phyloP scores from a whole-genome alignment of 2,797 vertebrate species.

The Serranus cabrilla region DNA sequence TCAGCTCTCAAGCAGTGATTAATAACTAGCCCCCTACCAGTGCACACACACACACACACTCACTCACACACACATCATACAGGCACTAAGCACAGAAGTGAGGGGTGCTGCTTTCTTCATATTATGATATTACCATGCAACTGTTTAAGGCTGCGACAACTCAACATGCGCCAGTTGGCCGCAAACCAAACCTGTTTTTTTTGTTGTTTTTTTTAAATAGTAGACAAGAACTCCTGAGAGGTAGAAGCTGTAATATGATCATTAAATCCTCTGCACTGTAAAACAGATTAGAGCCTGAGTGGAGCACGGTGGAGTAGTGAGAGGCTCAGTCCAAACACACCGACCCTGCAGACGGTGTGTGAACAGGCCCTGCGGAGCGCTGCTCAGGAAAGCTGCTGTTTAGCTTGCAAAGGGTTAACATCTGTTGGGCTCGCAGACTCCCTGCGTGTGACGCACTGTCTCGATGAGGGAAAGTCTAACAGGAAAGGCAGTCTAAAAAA shows the following conservation, averaged over 20 bases:
- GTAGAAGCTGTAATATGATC: constrained; percentile 75
- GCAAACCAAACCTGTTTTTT: constrained; percentile 59
- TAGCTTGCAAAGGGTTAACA: constrained; percentile 82
- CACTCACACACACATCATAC: constrained; percentile 15
- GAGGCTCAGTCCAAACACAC: constrained; percentile 74
- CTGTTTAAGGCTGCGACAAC: constrained; percentile 43
- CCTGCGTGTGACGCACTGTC: constrained; percentile 86
- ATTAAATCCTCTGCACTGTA: constrained; percentile 77
- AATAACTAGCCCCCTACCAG: constrained; percentile 76
- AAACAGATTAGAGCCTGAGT: constrained; percentile 80
- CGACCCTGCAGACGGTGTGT: constrained; percentile 61
- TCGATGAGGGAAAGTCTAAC: constrained; percentile 85
- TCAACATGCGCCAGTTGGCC: constrained; percentile 57
- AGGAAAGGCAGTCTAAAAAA: constrained; percentile 87
- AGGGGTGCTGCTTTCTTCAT: constrained; percentile 46
- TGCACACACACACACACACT: constrained; percentile 43
- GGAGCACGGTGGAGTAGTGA: constrained; percentile 61
- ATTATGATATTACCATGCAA: constrained; percentile 68
- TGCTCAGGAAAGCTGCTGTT: constrained; percentile 62
- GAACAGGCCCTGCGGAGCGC: constrained; percentile 67
- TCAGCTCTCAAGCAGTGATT: constrained; percentile 85
- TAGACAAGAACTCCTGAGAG: constrained; percentile 64
- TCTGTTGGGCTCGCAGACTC: constrained; percentile 75
- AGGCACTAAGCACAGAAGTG: constrained; percentile 41
- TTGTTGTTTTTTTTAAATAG: constrained; percentile 38